Base-by-base conservation (phyloP, 2,113 vertebrate species). In the Amphilophus citrinellus region DNA sequence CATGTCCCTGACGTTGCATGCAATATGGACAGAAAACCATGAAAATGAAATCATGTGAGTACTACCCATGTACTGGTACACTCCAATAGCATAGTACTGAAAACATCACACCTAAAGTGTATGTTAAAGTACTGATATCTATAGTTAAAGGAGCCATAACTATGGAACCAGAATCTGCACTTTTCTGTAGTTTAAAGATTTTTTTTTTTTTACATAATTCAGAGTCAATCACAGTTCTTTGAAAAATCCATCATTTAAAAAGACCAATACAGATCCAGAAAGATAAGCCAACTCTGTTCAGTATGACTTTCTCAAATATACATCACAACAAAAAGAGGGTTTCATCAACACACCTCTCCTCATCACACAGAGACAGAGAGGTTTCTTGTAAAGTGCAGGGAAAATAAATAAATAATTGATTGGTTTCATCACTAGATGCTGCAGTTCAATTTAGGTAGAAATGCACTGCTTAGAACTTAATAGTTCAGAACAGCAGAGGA, bases 391-490 rank as follows among this genome's bases (percentile, higher is more conserved):
- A 73, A 71, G 13, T 5, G 13, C 44, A 20, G 24, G 27, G 32
- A 20, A 10, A 20, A 0, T 0, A 13, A 53, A 68, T 1, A 15
- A 11, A 50, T 56, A 73, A 14, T 47, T 56, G 17, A 73, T 32
- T 27, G 68, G 68, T 73, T 73, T 73, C 68, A 56, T 73, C 47
- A 73, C 27, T 47, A 35, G 53, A 73, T 56, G 32, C 53, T 35
- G 22, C 63, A 59, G 63, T 77, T 73, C 62, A 65, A 30, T 77
- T 80, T 73, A 47, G 61, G 77, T 22, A 59, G 68, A 58, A 78
- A 87, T 57, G 1, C 61, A 75, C 59, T 30, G 42, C 56, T 86
- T 63, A 3, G 61, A 27, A 77, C 61, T 82, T 76, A 5, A 24
- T 5, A 58, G 76, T 80, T 83, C 65, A 56, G 80, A 65, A 50